Evolutionary conservation across 35 echinoderm and acorn worm species (phyloP), one percentile per base, ranked within the genome.

Genomic region (Amphiura filiformis): DNA sequence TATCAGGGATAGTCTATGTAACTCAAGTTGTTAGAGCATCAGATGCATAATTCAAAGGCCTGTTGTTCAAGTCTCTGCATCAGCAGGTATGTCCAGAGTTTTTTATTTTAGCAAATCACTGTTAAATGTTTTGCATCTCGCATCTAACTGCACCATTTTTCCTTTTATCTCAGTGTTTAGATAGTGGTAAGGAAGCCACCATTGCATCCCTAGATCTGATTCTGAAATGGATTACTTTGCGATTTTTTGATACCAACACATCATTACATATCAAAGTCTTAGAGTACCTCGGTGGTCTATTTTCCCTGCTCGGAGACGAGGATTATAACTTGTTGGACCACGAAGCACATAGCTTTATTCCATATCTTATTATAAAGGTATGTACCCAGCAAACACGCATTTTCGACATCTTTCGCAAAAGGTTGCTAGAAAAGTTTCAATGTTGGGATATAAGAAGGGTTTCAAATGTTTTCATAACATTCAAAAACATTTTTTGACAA

Each of bases 181-280:
- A 92, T 0, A 85, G 65, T 30, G 42, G 87, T 70, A 92, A 93
- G 78, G 93, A 99, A 32, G 96, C 96, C 5, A 92, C 83, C 1
- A 93, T 93, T 39, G 87, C 89, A 13, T 84, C 87, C 90, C 49
- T 94, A 15, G 96, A 99, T 41, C 42, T 99, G 26, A 76, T 99
- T 5, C 87, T 99, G 42, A 94, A 94, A 70, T 99, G 90, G 84
- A 52, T 92, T 0, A 91, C 96, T 0, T 52, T 99, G 32, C 44
- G 96, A n/a, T 99, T 99, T 83, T 92, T 94, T 80, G 96, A 99
- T 36, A 99, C 92, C 47, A 99, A 99, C 87, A 99, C 93, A 39
- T 82, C 86, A n/a, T 86, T 94, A 33, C 70, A 87, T 34, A 77
- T 97, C 0, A 97, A 93, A 85, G 76, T 56, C 35, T 64, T 82